Evolutionary conservation across 2,113 vertebrate species (phyloP), one percentile per base, ranked within the genome.

Genomic region (Morphnarchus princeps): DNA sequence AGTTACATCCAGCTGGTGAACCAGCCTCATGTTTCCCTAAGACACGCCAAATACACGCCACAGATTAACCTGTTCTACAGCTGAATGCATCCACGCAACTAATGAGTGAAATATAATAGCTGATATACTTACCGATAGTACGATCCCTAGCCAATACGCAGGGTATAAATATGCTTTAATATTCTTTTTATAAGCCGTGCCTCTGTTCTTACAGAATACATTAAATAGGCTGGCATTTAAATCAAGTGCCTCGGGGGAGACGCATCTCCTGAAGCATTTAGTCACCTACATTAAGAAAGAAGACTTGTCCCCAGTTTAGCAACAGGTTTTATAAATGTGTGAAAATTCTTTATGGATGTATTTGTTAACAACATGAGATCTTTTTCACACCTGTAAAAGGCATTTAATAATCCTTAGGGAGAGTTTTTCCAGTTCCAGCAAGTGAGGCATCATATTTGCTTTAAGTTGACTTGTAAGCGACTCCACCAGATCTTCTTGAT

Each of bases 291-390:
- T 45, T 88, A 90, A 65, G 55, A 94, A 73, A 55, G 28, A 93
- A 96, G 76, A 59, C 3, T 54, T 57, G 49, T 90, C 24, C 76
- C 67, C 70, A 67, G 31, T 84, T 97, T 73, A 92, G 59, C 52
- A 95, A 76, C 55, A 89, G 34, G 50, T 93, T 78, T 95, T 47
- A 82, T 66, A 93, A 92, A 90, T 42, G 87, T 94, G 89, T 91
- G 84, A 95, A 95, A 92, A 93, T 93, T 96, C 54, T 89, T 95
- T 83, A 82, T 70, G 42, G 83, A 78, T 95, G 42, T 90, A 96
- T 96, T 96, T 97, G 86, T 94, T 93, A 93, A 67, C 61, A 94
- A 90, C 45, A 76, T 1, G 19, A 96, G 86, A 88, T 90, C 16
- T 90, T 74, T 87, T 89, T 96, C 96, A 94, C 84, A 89, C 45